These are phyloP conservation scores for Pelodiscus sinensis DNA, from an alignment of 2,113 vertebrate genomes.

Conservation along the genomic window DNA sequence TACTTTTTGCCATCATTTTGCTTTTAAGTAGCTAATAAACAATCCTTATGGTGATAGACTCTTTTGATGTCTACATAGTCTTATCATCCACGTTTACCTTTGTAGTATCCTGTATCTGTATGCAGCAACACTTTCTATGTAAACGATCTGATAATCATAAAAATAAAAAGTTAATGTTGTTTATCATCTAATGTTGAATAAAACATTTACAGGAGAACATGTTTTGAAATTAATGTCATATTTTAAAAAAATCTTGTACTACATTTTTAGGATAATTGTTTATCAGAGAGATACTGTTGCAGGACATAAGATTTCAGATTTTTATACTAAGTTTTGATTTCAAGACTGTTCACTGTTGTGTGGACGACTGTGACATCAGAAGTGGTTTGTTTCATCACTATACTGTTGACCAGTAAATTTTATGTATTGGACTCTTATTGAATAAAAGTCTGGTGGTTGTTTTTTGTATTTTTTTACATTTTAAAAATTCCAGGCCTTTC, in stretches of 20 bases:
- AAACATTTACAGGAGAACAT: neutral
- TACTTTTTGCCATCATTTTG: neutral
- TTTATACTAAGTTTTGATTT: slow-evolving; percentile 69
- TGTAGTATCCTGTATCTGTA: neutral
- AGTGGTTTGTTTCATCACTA: slow-evolving; percentile 63
- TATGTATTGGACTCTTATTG: slow-evolving; percentile 35
- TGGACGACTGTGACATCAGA: slow-evolving; percentile 37
- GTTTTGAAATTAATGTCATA: neutral
- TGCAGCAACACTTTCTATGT: neutral
- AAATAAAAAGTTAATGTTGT: neutral
- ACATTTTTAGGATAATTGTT: slow-evolving; percentile 59
- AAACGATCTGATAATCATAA: neutral
- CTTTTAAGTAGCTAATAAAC: neutral
- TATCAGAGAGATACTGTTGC: slow-evolving; percentile 60
- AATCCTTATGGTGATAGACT: neutral
- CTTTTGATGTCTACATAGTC: slow-evolving; percentile 11
- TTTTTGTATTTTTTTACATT: slow-evolving; percentile 46
- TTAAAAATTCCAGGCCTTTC: slow-evolving; percentile 61
- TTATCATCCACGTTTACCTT: slow-evolving; percentile 23
- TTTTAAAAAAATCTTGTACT: neutral
- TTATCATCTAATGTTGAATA: neutral
- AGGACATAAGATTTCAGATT: slow-evolving; percentile 67
- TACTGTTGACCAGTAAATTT: slow-evolving; percentile 56
- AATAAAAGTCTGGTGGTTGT: slow-evolving; percentile 37
- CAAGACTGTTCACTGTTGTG: slow-evolving; percentile 56